Base-by-base conservation (phyloP, 2,113 vertebrate species). In the Lasiurus cinereus region DNA sequence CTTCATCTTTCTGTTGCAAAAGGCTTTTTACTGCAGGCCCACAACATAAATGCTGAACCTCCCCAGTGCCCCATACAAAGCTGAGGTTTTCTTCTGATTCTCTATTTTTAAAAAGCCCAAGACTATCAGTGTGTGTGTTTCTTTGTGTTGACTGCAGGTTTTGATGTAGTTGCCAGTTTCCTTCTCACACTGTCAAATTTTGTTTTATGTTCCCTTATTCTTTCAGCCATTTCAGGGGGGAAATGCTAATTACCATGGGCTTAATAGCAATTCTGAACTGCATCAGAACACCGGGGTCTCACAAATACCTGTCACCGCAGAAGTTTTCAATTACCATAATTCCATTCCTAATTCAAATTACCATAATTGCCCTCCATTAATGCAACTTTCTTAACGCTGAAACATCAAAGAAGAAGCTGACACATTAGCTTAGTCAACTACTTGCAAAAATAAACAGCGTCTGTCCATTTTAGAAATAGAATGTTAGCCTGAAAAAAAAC, bases 311-410 rank as follows among this genome's bases (percentile, higher is more conserved):
- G 96, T 97, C 97, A 98, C 95, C 24, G 72, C 83, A 98, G 95
- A 97, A 96, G 88, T 96, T 97, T 98, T 98, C 97, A 98, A 97
- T 98, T 98, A 98, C 96, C 93, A 83, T 97, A 98, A 98, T 98
- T 98, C 91, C 92, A 93, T 97, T 97, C 96, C 96, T 98, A 98
- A 97, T 98, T 98, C 97, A 97, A 66, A 27, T 98, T 98, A 98
- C 95, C 94, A 90, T 98, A 97, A 98, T 98, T 98, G 97, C 89
- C 92, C 94, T 97, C 97, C 96, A 97, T 98, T 98, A 96, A 93
- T 96, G 91, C 90, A 98, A 94, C 91, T 95, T 98, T 97, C 97
- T 97, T 98, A 97, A 97, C 97, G 93, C 85, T 86, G 94, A 98
- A 95, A 97, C 97, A 98, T 98, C 97, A 98, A 98, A 98, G 96